Percentiles rank a stretch among this genome's conserved stretches.
Conservation (phyloP, 2,888 invertebrate species). For the Acleris emargana region DNA sequence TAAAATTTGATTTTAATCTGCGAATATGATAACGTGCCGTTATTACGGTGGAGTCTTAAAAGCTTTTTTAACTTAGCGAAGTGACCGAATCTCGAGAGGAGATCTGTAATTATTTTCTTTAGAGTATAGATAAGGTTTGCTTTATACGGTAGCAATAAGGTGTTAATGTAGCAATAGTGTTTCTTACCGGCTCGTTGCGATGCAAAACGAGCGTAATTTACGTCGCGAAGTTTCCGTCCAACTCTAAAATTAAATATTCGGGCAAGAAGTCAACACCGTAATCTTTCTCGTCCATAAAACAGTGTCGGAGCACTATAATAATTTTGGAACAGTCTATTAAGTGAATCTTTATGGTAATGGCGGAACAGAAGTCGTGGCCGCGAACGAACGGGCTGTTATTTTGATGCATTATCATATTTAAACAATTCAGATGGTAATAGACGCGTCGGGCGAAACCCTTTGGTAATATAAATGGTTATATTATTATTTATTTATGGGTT, state of each 20-base stretch:
- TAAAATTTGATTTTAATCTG: slow-evolving; percentile 74
- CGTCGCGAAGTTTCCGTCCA: slow-evolving; percentile 50
- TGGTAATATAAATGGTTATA: slow-evolving; percentile 83
- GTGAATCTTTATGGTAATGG: slow-evolving; percentile 83
- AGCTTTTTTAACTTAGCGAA: slow-evolving; percentile 57
- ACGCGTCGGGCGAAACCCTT: slow-evolving; percentile 82
- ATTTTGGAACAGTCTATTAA: slow-evolving; percentile 82
- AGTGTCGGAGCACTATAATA: slow-evolving; percentile 76
- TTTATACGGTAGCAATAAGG: slow-evolving; percentile 47
- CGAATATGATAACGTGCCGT: slow-evolving; percentile 68
- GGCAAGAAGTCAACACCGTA: slow-evolving; percentile 64
- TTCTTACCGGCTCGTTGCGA: slow-evolving; percentile 32
- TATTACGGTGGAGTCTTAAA: slow-evolving; percentile 57
- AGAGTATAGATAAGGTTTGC: slow-evolving; percentile 52
- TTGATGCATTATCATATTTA: slow-evolving; percentile 84
- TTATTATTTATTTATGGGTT: slow-evolving; percentile 84
- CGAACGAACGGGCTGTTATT: slow-evolving; percentile 78
- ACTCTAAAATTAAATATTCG: slow-evolving; percentile 57
- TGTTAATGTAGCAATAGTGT: slow-evolving; percentile 43
- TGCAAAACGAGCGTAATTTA: slow-evolving; percentile 46
- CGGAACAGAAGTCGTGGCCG: slow-evolving; percentile 80
- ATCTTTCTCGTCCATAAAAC: slow-evolving; percentile 68
- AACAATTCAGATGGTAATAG: slow-evolving; percentile 84
- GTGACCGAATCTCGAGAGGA: slow-evolving; percentile 54
- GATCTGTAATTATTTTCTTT: slow-evolving; percentile 62